phyloP scores from a whole-genome alignment of 2,888 invertebrate genomes.

The Ornithoptera priamus region DNA sequence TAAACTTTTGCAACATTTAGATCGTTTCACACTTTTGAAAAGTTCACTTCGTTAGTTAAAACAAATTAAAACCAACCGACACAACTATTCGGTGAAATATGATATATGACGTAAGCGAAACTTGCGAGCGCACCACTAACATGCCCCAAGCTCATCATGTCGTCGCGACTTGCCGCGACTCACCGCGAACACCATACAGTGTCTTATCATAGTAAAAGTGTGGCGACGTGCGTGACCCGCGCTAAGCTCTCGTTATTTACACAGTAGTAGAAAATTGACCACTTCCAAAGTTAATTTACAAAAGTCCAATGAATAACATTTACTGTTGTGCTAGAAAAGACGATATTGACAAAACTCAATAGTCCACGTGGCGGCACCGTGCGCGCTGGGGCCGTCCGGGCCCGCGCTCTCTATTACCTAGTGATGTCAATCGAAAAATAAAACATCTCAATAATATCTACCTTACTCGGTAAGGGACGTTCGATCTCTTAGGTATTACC shows the following conservation, averaged over 20 bases:
- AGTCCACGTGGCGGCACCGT: conserved; percentile 35
- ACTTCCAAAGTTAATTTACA: conserved; percentile 76
- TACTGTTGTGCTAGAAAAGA: conserved; percentile 73
- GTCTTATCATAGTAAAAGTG: conserved; percentile 64
- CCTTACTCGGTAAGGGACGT: conserved; percentile 81
- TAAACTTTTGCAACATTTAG: conserved; percentile 67
- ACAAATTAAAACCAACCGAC: conserved; percentile 71
- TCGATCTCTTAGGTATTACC: conserved; percentile 77
- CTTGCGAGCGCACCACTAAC: conserved; percentile 69
- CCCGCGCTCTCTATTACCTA: conserved; percentile 38
- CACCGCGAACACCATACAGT: conserved; percentile 40
- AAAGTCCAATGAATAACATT: conserved; percentile 62
- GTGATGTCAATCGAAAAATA: conserved; percentile 73
- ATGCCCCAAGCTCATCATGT: conserved; percentile 75
- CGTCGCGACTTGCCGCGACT: conserved; percentile 46
- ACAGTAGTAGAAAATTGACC: conserved; percentile 78
- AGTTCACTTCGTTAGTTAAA: conserved; percentile 59
- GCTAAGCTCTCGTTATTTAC: conserved; percentile 78
- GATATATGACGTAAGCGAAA: conserved; percentile 69
- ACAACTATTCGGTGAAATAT: conserved; percentile 68
- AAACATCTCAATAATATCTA: conserved; percentile 74
- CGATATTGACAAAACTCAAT: conserved; percentile 60
- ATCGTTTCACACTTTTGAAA: conserved; percentile 66
- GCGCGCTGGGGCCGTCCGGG: conserved; percentile 17
- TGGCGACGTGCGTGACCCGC: conserved; percentile 75